phyloP scores from a whole-genome alignment of 2,888 invertebrate genomes.

The Lasioglossum villosulum region DNA sequence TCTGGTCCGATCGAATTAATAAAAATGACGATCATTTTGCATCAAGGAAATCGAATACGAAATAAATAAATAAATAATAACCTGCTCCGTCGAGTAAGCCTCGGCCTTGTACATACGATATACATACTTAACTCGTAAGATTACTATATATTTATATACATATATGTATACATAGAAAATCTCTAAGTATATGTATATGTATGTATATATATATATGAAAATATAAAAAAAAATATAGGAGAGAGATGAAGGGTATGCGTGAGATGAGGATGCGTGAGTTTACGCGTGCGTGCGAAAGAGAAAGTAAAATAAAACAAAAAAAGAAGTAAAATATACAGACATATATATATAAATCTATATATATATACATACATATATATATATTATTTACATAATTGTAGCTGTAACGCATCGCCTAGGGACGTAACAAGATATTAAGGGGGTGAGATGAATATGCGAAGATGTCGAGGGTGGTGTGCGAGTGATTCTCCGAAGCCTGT shows the following conservation, averaged over 20 bases:
- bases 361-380: conserved; percentile 49
- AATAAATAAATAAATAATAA: conserved; percentile 6
- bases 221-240: conserved; percentile 13
- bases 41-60: conserved; percentile 17
- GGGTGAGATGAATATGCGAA: conserved; percentile 12
- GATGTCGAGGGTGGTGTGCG: conserved; percentile 65
- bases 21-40: conserved; percentile 40
- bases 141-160: conserved; percentile 8
- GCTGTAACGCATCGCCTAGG: conserved; percentile 47
- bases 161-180: background rate
- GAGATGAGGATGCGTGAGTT: conserved; percentile 3
- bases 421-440: conserved; percentile 22
- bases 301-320: conserved; percentile 22
- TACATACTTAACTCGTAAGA: conserved; percentile 42
- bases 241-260: background rate
- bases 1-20: conserved; percentile 25
- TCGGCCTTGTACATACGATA: conserved; percentile 64
- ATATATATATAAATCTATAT: conserved; percentile 42
- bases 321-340: background rate
- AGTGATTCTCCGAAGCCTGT: conserved; percentile 76
- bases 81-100: conserved; percentile 14
- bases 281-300: background rate
- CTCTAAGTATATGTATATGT: background rate
- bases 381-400: conserved; percentile 52
- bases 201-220: background rate